A percentile compares a stretch with the other conserved stretches of the same genome.
phyloP scores from a whole-genome alignment of 2,113 vertebrate genomes.

The Nycticryphes semicollaris region DNA sequence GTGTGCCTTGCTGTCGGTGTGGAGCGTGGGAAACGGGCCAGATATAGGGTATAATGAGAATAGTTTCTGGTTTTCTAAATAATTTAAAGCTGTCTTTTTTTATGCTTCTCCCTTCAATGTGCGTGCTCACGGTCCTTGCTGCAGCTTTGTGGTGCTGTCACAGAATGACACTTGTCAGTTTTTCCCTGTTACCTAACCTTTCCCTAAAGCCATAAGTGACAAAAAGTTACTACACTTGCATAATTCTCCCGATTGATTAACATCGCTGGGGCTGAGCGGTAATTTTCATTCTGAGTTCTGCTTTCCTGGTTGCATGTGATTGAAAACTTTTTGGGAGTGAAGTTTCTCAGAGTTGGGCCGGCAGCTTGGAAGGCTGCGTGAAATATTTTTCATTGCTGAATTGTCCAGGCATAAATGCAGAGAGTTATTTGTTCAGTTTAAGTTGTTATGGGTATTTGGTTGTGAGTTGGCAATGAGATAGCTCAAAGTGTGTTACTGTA shows the following conservation, averaged over 20 bases:
- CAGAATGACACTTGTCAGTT: fast-evolving
- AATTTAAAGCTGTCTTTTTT: too few species aligned
- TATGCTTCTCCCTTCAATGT: fast-evolving
- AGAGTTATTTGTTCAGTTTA: not conserved
- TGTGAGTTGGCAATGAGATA: not conserved
- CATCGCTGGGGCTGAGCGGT: fast-evolving
- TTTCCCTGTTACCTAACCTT: fast-evolving
- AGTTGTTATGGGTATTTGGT: not conserved
- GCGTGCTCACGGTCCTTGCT: fast-evolving
- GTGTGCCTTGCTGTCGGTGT: fast-evolving
- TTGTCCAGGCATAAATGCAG: fast-evolving
- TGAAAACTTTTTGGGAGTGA: not conserved
- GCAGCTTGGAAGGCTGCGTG: fast-evolving
- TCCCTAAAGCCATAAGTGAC: fast-evolving
- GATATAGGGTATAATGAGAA: fast-evolving
- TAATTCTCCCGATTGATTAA: not conserved
- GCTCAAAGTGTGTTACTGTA: fast-evolving
- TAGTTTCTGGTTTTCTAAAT: fast-evolving
- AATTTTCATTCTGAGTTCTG: fast-evolving
- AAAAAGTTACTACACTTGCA: fast-evolving
- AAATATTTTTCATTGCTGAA: not conserved
- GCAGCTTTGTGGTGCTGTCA: not conserved
- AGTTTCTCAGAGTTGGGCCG: not conserved
- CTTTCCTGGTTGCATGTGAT: fast-evolving
- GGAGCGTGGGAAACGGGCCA: not conserved